Evolutionary conservation across 1,140 invertebrate genomes (phyloP).

Genomic region (Heliconius himera): DNA sequence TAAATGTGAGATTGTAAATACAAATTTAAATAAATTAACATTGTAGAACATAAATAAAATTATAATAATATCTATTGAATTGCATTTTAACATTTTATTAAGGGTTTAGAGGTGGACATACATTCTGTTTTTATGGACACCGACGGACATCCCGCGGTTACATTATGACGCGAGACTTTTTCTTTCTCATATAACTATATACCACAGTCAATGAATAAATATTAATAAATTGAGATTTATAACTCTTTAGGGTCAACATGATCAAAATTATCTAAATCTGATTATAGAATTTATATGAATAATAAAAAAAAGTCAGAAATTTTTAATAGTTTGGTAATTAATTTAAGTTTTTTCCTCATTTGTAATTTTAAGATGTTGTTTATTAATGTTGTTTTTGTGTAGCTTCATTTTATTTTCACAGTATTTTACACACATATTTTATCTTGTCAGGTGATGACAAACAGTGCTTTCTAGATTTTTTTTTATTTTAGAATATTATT

Average conservation of each 20-base stretch:
- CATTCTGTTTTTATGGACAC: constrained; percentile 41
- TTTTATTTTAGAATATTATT: no score
- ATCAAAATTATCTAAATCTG: constrained; percentile 41
- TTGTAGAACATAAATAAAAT: constrained; percentile 39
- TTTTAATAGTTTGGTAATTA: constrained; percentile 2
- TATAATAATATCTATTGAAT: constrained; percentile 45
- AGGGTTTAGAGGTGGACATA: constrained; percentile 29
- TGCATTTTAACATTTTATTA: constrained; percentile 44
- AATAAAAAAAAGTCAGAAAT: constrained; percentile 33
- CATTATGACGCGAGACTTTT: constrained; percentile 26
- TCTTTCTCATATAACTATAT: constrained; percentile 29
- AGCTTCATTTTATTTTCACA: background rate
- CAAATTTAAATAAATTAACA: constrained; percentile 12
- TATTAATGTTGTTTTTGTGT: background rate
- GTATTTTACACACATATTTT: background rate
- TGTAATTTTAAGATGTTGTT: background rate
- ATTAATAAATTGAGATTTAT: constrained; percentile 53
- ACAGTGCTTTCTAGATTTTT: background rate
- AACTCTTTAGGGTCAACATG: constrained; percentile 42
- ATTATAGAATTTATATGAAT: constrained; percentile 35
- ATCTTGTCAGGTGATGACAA: no score
- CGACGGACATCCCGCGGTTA: constrained; percentile 49
- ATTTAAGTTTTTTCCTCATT: background rate
- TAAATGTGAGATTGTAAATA: background rate
- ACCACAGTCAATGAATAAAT: constrained; percentile 42